phyloP scores from a whole-genome alignment of 1,140 invertebrate species.

The Rhizoglyphus robini region DNA sequence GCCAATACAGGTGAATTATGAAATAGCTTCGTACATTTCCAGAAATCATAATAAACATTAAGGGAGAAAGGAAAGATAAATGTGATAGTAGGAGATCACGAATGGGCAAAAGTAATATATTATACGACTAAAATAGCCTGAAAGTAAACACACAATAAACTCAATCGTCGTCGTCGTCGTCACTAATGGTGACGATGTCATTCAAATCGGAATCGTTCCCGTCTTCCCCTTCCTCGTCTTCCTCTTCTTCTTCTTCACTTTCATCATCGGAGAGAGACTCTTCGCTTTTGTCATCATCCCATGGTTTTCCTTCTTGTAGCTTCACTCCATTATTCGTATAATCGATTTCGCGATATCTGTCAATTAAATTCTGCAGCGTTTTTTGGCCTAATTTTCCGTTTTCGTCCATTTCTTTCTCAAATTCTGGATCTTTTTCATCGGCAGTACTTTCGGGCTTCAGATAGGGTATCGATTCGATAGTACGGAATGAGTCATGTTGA shows the following conservation, averaged over 20 bases:
- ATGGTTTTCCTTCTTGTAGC: background rate
- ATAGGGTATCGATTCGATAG: background rate
- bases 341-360: background rate
- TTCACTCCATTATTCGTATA: background rate
- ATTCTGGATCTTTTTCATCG: background rate
- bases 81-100: no score
- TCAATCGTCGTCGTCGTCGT: no score
- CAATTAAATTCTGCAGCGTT: background rate
- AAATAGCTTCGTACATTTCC: no score
- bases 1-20: no score
- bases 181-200: no score
- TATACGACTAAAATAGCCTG: no score
- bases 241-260: background rate
- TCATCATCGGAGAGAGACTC: background rate
- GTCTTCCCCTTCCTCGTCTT: background rate
- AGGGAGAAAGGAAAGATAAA: no score
- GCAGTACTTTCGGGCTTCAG: background rate
- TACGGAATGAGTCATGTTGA: background rate
- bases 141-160: no score
- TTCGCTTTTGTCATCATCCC: background rate
- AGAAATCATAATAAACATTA: no score
- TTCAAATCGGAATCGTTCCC: background rate
- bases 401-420: background rate
- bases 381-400: background rate
- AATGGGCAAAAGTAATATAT: no score